Base-by-base conservation (phyloP, 2,113 vertebrate species). In the Alaudala cheleensis region DNA sequence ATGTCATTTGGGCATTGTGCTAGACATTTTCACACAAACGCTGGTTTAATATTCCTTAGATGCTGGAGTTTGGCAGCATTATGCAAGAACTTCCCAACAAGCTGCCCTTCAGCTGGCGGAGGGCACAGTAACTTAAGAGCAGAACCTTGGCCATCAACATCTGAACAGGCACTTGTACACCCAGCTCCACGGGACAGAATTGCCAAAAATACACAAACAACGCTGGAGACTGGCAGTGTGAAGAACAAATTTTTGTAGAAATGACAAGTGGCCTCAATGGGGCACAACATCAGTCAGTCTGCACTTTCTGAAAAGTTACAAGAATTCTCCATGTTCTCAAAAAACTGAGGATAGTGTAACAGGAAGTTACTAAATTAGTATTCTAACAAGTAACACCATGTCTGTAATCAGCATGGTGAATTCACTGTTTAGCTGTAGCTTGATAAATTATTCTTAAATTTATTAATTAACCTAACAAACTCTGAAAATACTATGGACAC, bases 271-370 rank as follows among this genome's bases (percentile, higher is more conserved):
- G 47, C 33, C 21, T 87, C 42, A 78, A 26, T 6, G 14, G 33
- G 34, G 23, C 14, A n/a, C 19, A 50, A 29, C 12, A 18, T 73
- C 20, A 3, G 13, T 2, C 42, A 53, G 62, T 9, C 50, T 65
- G 50, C 28, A 45, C 28, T 54, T 73, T 54, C 51, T 51, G 26
- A 81, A 71, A 39, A 77, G 31, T 15, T 24, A 22, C 8, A 70
- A 70, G 12, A 74, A 62, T 19, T 49, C 15, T 72, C 24, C 25
- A 28, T 6, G 4, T 47, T 86, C 54, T 84, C 62, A 54, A 74
- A n/a, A 11, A 50, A 42, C 64, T 0, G 1, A 88, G 16, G 33
- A 53, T 0, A 0, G 1, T 10, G 1, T 7, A 80, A 80, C 22
- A 79, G 9, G 26, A 73, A 76, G 24, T 45, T 61, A 69, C 5